Evolutionary conservation across 2,888 invertebrate species (phyloP), one percentile per base, ranked within the genome.

Genomic region (Torymus aiolomorphi): DNA sequence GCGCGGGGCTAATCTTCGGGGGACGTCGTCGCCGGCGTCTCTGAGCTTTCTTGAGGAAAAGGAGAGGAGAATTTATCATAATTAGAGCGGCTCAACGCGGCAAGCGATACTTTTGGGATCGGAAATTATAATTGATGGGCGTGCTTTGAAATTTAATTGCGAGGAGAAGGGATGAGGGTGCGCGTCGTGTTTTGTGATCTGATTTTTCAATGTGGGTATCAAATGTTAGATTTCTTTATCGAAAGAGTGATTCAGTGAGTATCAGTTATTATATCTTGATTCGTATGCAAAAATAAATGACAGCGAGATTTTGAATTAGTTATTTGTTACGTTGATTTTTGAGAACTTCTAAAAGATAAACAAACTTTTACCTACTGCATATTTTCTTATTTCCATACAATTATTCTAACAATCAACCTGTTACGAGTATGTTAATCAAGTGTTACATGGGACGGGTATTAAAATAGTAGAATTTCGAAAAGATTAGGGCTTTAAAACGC

Each of bases 81-180:
- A 76, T 76, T 76, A 70, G 70, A 49, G 57, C 3, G 31, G 31
- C 49, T 11, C 54, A 56, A 76, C 42, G 49, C 13, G 76, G 5
- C 3, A 3, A n/a, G 42, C 42, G 49, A 63, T 76, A 69, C 70
- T 66, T 66, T 59, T 51, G 2, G 49, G 42, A 54, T 69, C 63
- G 49, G 56, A 42, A 52, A 76, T 76, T 70, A 49, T 76, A 70
- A 76, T 76, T 70, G 76, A 76, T 76, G 51, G 31, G 49, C 51
- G 65, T 31, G 62, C 52, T 31, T 13, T 16, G 42, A 20, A 66
- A 65, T 62, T 76, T 69, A 24, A 69, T 69, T 66, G 18, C 14
- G 59, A 8, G 59, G 49, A 69, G 8, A 5, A 2, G 2, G 24
- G 31, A 31, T 31, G 0, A 31, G 31, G 31, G 31, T 31, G 3